Evolutionary conservation across 2,113 vertebrate genomes (phyloP), one percentile per base, ranked within the genome.

Genomic region (Calyptomena viridis): DNA sequence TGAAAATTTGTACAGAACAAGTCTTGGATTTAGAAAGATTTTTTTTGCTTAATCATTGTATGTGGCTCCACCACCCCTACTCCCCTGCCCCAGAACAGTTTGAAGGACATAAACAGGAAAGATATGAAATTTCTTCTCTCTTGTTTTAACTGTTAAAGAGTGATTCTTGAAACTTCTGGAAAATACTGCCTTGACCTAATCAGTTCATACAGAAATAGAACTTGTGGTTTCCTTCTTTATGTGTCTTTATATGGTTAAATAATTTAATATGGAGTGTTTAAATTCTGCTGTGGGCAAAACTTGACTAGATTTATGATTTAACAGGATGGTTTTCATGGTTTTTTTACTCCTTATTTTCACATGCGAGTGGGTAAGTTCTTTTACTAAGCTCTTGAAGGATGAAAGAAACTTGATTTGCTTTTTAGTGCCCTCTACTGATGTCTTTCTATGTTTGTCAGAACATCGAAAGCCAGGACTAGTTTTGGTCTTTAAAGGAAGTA

Each of bases 341-440:
- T 55, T 58, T 52, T 50, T 80, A 19, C 21, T 58, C 17, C 46
- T 62, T 4, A 31, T 10, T 11, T 74, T 66, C 16, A 15, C 7
- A 1, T 42, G 28, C 17, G 3, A 55, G 4, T 8, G 0, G 7
- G 2, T 39, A 60, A 19, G 14, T 63, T 71, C 15, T 66, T 80
- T 25, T 25, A 39, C 8, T 33, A 17, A 69, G 33, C 19, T 46
- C 15, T 63, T 76, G 17, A 40, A 52, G 64, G 35, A 40, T 59
- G 33, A 23, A 9, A 13, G 27, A 47, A 63, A 44, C 9, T 71
- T 84, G 5, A 14, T 77, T 79, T 83, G 62, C 21, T 42, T 81
- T 90, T 77, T 92, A 56, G 47, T 91, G 89, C 84, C 76, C 72
- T 82, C 83, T 95, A 18, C 73, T 81, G 86, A 18, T 84, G n/a